A percentile compares a stretch with the other conserved stretches of the same genome.
These are phyloP conservation scores for Phenganax subtilis DNA, from an alignment of 92 coral and sea anemone species.

Conservation along the genomic window DNA sequence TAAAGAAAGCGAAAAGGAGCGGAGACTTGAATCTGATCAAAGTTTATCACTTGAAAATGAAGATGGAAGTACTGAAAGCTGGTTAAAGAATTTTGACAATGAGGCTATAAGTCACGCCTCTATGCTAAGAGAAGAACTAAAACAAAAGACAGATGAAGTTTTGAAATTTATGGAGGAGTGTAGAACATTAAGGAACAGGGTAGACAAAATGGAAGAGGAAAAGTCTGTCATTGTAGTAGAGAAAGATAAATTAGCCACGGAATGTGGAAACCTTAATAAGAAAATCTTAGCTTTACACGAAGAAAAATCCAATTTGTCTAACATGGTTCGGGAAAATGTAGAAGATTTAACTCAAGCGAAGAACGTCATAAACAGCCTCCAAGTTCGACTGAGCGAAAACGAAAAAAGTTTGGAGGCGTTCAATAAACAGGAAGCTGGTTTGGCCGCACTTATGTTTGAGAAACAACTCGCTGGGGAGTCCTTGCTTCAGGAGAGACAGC, in stretches of 20 bases:
- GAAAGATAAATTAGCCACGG: conserved; percentile 53
- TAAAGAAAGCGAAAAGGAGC: conserved; percentile 55
- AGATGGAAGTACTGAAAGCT: conserved; percentile 55
- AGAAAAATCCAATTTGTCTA: conserved; percentile 45
- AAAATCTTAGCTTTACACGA: conserved; percentile 46
- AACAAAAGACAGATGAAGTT: conserved; percentile 51
- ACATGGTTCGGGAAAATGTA: conserved; percentile 46
- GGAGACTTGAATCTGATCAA: conserved; percentile 42
- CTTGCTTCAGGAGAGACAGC: conserved; percentile 79
- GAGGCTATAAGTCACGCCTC: conserved; percentile 51
- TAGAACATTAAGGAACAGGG: conserved; percentile 43
- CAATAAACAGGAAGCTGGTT: conserved; percentile 75
- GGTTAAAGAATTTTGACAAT: conserved; percentile 54
- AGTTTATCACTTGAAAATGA: conserved; percentile 52
- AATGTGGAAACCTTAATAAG: conserved; percentile 46
- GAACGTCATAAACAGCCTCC: conserved; percentile 50
- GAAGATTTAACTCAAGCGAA: conserved; percentile 54
- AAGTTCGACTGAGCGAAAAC: conserved; percentile 69
- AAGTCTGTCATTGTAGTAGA: conserved; percentile 52
- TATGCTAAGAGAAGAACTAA: conserved; percentile 52
- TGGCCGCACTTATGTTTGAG: conserved; percentile 75
- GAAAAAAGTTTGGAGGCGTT: conserved; percentile 72
- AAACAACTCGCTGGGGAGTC: conserved; percentile 84
- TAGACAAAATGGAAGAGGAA: conserved; percentile 60
- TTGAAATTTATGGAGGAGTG: conserved; percentile 49